A percentile compares a stretch with the other conserved stretches of the same genome.
These are phyloP conservation scores for Drosophila guanche DNA, from an alignment of 1,140 invertebrate genomes.

Conservation along the genomic window DNA sequence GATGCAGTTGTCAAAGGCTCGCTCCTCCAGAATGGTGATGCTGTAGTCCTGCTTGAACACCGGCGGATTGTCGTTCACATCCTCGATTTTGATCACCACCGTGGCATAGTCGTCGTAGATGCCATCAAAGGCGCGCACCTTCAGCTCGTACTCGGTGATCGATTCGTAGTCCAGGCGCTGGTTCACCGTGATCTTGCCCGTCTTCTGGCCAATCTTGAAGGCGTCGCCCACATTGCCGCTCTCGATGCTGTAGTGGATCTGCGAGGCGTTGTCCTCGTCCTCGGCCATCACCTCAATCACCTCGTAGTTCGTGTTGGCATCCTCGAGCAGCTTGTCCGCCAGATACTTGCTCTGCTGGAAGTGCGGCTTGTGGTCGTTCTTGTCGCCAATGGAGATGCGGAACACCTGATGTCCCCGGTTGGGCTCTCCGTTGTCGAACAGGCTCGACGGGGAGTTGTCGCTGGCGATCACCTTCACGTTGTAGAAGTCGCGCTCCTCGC, in stretches of 20 bases:
- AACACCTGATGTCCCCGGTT: constrained; percentile 91
- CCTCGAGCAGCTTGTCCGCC: constrained; percentile 91
- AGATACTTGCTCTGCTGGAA: constrained; percentile 90
- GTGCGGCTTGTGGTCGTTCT: constrained; percentile 93
- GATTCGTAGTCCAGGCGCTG: constrained; percentile 93
- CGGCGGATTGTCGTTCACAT: constrained; percentile 93
- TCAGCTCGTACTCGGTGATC: constrained; percentile 90
- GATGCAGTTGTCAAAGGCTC: constrained; percentile 87
- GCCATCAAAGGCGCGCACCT: constrained; percentile 91
- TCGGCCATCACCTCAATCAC: constrained; percentile 92
- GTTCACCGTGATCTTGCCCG: constrained; percentile 91
- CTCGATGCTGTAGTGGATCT: constrained; percentile 91
- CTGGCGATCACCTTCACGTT: constrained; percentile 93
- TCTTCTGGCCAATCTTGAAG: constrained; percentile 90
- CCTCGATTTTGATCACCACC: constrained; percentile 91
- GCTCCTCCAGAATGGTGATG: constrained; percentile 89
- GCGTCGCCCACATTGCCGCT: constrained; percentile 90
- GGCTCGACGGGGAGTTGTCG: constrained; percentile 93
- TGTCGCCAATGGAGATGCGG: constrained; percentile 94
- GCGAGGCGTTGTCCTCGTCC: constrained; percentile 92
- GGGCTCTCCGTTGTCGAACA: constrained; percentile 87
- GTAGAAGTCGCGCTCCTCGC: constrained; percentile 91
- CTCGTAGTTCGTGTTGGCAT: constrained; percentile 90
- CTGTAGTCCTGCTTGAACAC: constrained; percentile 88
- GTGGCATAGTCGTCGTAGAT: constrained; percentile 89